Conservation (phyloP, 2,888 invertebrate genomes). For the Lymantria dispar region DNA sequence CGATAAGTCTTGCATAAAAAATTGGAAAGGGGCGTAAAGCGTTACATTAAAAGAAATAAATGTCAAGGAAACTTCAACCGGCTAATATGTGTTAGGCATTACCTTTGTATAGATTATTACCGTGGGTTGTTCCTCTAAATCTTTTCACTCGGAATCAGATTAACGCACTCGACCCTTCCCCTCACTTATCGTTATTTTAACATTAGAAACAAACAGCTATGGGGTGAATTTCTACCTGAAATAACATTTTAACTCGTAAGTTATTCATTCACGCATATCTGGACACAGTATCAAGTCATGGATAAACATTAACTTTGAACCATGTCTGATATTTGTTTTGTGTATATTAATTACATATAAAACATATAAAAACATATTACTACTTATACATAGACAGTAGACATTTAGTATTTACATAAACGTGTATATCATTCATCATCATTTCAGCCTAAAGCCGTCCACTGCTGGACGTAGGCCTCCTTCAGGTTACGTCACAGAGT, state of each 20-base stretch:
- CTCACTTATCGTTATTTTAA: conserved; percentile 61
- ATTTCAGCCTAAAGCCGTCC: too few relatives aligned
- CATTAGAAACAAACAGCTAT: conserved; percentile 53
- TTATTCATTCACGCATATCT: conserved; percentile 6
- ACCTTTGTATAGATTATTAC: conserved; percentile 51
- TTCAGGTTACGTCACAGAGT: too few relatives aligned
- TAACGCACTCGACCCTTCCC: conserved; percentile 57
- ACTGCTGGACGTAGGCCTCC: too few relatives aligned
- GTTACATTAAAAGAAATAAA: not conserved
- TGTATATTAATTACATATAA: not conserved
- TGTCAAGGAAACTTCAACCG: not conserved
- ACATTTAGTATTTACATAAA: too few relatives aligned
- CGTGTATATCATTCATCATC: too few relatives aligned
- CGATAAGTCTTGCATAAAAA: too few relatives aligned
- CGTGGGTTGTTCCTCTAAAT: conserved; percentile 63
- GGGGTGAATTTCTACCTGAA: conserved; percentile 47
- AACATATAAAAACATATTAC: too few relatives aligned
- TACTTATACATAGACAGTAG: too few relatives aligned
- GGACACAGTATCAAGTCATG: conserved; percentile 2
- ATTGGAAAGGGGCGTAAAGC: too few relatives aligned
- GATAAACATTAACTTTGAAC: conserved; percentile 7
- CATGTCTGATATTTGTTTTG: conserved; percentile 3
- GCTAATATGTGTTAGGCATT: not conserved
- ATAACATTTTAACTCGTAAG: conserved; percentile 42
- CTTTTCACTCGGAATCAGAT: conserved; percentile 74